phyloP scores from a whole-genome alignment of 2,113 vertebrate species.

The Ochotona curzoniae region DNA sequence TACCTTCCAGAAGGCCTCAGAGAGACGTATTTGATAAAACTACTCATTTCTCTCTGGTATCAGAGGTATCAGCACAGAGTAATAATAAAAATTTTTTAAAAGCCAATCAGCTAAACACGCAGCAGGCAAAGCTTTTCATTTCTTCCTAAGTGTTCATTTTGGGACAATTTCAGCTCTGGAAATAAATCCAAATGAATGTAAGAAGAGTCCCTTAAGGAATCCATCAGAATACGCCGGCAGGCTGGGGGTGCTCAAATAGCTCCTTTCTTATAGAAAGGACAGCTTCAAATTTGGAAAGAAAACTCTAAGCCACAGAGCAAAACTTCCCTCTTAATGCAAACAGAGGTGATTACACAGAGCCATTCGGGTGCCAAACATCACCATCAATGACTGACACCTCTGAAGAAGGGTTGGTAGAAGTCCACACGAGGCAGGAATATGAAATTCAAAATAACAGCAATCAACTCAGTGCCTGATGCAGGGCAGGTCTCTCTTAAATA shows the following conservation, averaged over 20 bases:
- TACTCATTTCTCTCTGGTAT: slow-evolving; percentile 59
- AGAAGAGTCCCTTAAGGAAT: background rate
- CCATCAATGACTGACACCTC: background rate
- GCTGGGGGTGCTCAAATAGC: background rate
- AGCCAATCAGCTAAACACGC: background rate
- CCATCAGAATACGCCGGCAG: background rate
- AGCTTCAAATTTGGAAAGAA: slow-evolving; percentile 4
- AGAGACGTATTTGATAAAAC: background rate
- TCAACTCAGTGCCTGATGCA: background rate
- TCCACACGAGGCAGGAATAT: background rate
- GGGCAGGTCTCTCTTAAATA: background rate
- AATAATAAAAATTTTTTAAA: slow-evolving; percentile 13
- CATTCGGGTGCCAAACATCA: too few relatives aligned
- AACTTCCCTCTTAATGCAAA: background rate
- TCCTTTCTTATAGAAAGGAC: background rate
- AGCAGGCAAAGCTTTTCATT: background rate
- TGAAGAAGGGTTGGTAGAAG: background rate
- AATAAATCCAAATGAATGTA: slow-evolving; percentile 37
- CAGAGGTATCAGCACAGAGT: slow-evolving; percentile 22
- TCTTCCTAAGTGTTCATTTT: background rate
- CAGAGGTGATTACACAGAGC: background rate
- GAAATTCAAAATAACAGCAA: background rate
- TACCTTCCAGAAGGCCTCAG: background rate
- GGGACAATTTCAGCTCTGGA: background rate
- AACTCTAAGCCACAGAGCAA: background rate